phyloP scores from a whole-genome alignment of 2,888 invertebrate species.

The Eupelmus urozonus region DNA sequence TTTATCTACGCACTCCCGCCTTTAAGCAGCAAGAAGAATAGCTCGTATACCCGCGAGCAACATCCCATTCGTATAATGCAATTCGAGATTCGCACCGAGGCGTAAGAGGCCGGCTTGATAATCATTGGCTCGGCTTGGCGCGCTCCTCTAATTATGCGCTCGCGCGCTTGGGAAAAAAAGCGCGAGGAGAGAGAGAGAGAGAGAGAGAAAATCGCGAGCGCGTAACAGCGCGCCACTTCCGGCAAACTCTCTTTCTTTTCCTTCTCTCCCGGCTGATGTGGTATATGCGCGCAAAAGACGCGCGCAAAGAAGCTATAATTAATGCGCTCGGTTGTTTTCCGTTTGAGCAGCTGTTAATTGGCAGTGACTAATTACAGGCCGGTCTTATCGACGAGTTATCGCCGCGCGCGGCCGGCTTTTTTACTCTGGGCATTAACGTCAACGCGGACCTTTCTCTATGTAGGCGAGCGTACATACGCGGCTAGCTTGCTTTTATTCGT shows the following conservation, averaged over 20 bases:
- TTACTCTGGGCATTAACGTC: conserved; percentile 35
- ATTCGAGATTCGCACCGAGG: conserved; percentile 2
- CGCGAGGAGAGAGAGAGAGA: background rate
- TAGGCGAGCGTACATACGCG: background rate
- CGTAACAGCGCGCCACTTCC: conserved; percentile 19
- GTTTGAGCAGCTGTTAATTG: conserved; percentile 77
- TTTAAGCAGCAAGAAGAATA: background rate
- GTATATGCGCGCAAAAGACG: background rate
- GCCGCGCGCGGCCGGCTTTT: conserved; percentile 32
- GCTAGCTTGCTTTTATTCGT: conserved; percentile 1
- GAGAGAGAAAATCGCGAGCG: conserved; percentile 37
- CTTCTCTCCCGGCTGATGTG: conserved; percentile 49
- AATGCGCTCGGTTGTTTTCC: conserved; percentile 70
- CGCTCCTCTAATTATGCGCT: conserved; percentile 34
- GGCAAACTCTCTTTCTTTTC: conserved; percentile 30
- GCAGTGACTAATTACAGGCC: conserved; percentile 76
- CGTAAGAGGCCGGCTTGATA: background rate
- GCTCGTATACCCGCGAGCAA: too few relatives aligned
- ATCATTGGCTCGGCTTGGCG: conserved; percentile 6
- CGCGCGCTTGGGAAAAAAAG: conserved; percentile 22
- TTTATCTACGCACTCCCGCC: background rate
- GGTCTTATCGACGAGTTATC: conserved; percentile 68
- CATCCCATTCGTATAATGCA: too few relatives aligned
- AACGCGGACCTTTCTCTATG: conserved; percentile 8
- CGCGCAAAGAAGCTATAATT: conserved; percentile 26